phyloP scores from a whole-genome alignment of 2,888 invertebrate genomes.

The Odontocolon sp. region DNA sequence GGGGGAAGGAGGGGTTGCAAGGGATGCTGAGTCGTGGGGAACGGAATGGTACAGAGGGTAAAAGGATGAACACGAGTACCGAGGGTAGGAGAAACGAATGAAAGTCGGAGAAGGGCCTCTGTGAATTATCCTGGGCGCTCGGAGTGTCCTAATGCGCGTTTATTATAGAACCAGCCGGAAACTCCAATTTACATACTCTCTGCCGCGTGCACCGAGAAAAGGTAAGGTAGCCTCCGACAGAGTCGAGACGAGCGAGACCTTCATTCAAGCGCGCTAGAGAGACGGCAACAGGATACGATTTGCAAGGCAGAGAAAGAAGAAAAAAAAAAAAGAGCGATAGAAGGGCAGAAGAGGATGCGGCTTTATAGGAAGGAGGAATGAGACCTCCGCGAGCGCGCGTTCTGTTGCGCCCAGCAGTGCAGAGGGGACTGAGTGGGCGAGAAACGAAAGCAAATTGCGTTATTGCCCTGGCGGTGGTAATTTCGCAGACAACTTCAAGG shows the following conservation, averaged over 20 bases:
- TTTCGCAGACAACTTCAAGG: slow-evolving; percentile 55
- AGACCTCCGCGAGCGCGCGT: slow-evolving; percentile 52
- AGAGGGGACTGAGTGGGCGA: slow-evolving; percentile 49
- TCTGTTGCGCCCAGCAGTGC: slow-evolving; percentile 13
- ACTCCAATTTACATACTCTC: slow-evolving; percentile 65
- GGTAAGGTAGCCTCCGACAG: slow-evolving; percentile 28
- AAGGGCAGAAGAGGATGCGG: slow-evolving; percentile 38
- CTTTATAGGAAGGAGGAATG: slow-evolving; percentile 18
- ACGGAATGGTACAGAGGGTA: slow-evolving; percentile 30
- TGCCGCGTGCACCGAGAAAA: slow-evolving; percentile 40
- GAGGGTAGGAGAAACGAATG: slow-evolving; percentile 51
- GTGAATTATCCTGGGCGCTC: slow-evolving; percentile 55
- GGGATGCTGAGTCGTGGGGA: slow-evolving; percentile 25
- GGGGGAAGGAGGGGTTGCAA: slow-evolving; percentile 15
- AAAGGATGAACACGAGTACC: neutral
- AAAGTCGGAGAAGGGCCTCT: slow-evolving; percentile 56
- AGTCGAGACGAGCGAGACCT: slow-evolving; percentile 25
- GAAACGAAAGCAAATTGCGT: slow-evolving; percentile 61
- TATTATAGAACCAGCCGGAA: slow-evolving; percentile 67
- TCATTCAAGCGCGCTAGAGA: slow-evolving; percentile 44
- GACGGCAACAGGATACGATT: slow-evolving; percentile 58
- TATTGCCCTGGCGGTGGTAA: slow-evolving; percentile 56
- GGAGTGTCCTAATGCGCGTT: slow-evolving; percentile 64
- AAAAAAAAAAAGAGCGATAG: slow-evolving; percentile 27
- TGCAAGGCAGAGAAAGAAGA: slow-evolving; percentile 52